These are phyloP conservation scores for Danio albolineatus DNA, from an alignment of 2,797 vertebrate species.

Conservation along the genomic window DNA sequence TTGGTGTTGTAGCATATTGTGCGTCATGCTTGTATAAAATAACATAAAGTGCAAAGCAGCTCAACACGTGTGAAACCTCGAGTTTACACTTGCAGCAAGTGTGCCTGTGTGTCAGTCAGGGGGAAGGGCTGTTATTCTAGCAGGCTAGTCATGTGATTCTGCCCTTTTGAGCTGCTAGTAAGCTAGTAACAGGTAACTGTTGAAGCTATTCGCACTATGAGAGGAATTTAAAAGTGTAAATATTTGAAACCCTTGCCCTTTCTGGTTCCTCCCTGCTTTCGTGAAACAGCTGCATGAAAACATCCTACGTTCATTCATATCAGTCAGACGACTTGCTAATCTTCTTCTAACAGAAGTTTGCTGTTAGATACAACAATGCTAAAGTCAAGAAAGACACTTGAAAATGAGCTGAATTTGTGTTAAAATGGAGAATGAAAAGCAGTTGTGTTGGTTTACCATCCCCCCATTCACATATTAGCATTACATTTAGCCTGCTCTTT, in stretches of 20 bases:
- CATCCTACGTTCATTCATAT: not conserved
- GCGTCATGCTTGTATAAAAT: not conserved
- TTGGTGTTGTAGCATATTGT: not conserved
- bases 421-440: constrained; percentile 3
- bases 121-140: constrained; percentile 59
- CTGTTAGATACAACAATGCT: no score
- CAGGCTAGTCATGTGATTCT: constrained; percentile 41
- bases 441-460: not conserved
- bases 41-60: not conserved
- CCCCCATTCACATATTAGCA: constrained; percentile 7
- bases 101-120: constrained; percentile 53
- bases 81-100: constrained; percentile 29
- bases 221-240: constrained; percentile 48
- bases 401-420: not conserved
- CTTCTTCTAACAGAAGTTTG: not conserved
- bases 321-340: not conserved
- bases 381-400: not conserved
- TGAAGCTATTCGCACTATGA: constrained; percentile 41
- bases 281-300: constrained; percentile 13
- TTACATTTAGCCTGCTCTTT: not conserved
- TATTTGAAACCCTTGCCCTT: constrained; percentile 6
- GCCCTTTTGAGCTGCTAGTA: constrained; percentile 40
- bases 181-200: constrained; percentile 49
- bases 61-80: not conserved
- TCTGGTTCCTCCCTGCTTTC: not conserved